phyloP scores from a whole-genome alignment of 2,797 vertebrate species.

The Denticeps clupeoides region DNA sequence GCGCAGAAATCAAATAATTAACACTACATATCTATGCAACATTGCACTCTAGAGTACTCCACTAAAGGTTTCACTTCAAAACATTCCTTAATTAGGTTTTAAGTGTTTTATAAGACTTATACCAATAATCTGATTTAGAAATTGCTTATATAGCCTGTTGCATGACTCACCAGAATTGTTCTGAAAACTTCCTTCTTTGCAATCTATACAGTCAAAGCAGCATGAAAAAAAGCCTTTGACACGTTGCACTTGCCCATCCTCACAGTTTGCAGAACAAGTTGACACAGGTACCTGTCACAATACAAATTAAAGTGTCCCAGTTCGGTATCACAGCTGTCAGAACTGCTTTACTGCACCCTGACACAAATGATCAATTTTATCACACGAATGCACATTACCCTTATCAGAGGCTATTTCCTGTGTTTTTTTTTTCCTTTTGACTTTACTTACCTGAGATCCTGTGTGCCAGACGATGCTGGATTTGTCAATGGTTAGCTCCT shows the following conservation, averaged over 20 bases:
- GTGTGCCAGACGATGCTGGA: constrained; percentile 53
- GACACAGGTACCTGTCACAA: constrained; percentile 63
- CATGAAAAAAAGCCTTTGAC: constrained; percentile 83
- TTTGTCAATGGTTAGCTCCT: constrained; percentile 36
- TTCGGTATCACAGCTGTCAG: too few relatives aligned
- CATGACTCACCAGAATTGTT: constrained; percentile 49
- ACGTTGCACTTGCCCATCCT: constrained; percentile 60
- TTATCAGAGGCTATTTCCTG: background rate
- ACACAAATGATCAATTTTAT: too few relatives aligned
- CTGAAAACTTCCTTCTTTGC: constrained; percentile 65
- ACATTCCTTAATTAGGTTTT: background rate
- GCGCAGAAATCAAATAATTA: background rate
- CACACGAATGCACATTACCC: too few relatives aligned
- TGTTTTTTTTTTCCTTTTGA: background rate
- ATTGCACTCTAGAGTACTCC: too few relatives aligned
- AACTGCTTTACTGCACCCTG: too few relatives aligned
- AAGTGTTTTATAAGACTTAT: background rate
- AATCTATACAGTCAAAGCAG: constrained; percentile 83
- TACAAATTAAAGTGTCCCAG: too few relatives aligned
- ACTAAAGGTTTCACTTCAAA: background rate
- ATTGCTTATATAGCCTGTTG: background rate
- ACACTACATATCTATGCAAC: too few relatives aligned
- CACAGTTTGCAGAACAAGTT: constrained; percentile 66
- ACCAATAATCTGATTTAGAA: background rate
- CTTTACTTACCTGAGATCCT: constrained; percentile 41